A percentile compares a stretch with the other conserved stretches of the same genome.
Conservation (phyloP, 2,797 vertebrate genomes). For the Eulemur coronatus region DNA sequence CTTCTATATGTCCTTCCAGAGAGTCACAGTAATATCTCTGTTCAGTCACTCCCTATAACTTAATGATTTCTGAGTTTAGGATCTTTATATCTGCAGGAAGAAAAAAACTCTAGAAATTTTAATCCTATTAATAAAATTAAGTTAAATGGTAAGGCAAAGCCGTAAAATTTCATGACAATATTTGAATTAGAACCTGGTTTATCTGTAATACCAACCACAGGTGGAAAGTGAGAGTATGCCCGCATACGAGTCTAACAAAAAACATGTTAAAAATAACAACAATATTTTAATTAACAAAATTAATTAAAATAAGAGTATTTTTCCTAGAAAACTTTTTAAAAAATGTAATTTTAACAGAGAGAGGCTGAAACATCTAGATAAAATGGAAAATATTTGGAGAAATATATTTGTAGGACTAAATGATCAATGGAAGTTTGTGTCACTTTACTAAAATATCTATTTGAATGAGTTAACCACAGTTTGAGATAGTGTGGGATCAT, state of each 20-base stretch:
- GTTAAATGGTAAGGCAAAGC: conserved; percentile 42
- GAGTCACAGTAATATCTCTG: not conserved
- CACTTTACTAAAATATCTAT: not conserved
- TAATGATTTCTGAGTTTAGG: conserved; percentile 25
- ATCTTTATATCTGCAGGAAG: not conserved
- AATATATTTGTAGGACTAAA: not conserved
- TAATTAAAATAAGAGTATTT: conserved; percentile 2
- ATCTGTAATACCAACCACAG: not conserved
- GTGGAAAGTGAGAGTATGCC: not conserved
- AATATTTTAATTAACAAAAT: not conserved
- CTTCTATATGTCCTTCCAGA: conserved; percentile 37
- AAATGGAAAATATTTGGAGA: not conserved
- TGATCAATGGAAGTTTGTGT: not conserved
- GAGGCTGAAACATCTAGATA: not conserved
- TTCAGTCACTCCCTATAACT: not conserved
- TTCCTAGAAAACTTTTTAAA: not conserved
- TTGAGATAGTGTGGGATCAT: not conserved
- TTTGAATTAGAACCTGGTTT: conserved; percentile 36
- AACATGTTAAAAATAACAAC: not conserved
- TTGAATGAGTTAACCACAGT: not conserved
- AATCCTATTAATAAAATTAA: conserved; percentile 48
- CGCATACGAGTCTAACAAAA: not conserved
- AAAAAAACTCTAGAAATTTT: not conserved
- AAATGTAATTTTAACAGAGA: not conserved
- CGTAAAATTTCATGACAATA: not conserved